These are phyloP conservation scores for Campylomormyrus numenius DNA, from an alignment of 2,113 vertebrate species.

Conservation along the genomic window DNA sequence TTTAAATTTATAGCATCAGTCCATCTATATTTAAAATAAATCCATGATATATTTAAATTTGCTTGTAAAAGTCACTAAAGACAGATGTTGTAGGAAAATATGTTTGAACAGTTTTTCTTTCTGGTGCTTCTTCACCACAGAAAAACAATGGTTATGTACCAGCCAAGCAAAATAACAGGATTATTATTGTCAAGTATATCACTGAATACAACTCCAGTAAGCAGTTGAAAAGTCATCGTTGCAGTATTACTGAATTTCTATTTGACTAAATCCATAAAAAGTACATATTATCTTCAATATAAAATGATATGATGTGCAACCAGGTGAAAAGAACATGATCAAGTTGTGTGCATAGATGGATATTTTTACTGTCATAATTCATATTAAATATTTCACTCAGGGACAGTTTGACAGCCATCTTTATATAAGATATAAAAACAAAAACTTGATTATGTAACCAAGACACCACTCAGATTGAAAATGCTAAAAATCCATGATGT, in stretches of 20 bases:
- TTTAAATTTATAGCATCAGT: background rate
- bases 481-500: slow-evolving; percentile 26
- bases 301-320: background rate
- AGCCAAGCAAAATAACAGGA: background rate
- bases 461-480: slow-evolving; percentile 8
- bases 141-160: background rate
- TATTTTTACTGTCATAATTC: background rate
- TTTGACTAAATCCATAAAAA: background rate
- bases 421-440: background rate
- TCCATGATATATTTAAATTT: background rate
- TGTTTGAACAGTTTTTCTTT: background rate
- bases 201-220: background rate
- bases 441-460: background rate
- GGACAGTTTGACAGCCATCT: background rate
- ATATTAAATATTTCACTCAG: background rate
- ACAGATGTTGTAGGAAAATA: background rate
- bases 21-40: background rate
- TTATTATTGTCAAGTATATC: background rate
- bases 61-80: background rate
- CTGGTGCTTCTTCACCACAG: background rate
- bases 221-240: background rate
- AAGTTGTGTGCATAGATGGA: background rate
- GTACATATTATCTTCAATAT: background rate
- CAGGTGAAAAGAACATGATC: too few species aligned
- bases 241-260: background rate